These are phyloP conservation scores for Lutraria lutraria DNA, from an alignment of 2,888 invertebrate genomes.

Conservation along the genomic window DNA sequence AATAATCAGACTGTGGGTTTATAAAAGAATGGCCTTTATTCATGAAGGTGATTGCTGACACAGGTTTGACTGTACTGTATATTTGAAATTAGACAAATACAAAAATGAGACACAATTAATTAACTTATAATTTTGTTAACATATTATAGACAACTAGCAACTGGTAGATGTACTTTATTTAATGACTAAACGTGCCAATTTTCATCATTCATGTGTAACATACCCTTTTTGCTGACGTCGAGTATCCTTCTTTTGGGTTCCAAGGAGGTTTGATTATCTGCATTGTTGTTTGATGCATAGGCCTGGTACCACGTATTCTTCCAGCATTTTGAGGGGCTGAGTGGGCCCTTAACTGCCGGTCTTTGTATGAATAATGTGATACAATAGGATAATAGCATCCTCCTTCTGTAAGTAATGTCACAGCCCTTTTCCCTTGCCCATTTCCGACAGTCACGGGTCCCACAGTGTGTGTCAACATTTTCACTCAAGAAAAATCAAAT, in stretches of 20 bases:
- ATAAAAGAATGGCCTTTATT: no score
- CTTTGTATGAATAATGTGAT: conserved; percentile 75
- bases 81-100: no score
- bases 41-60: no score
- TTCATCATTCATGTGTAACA: not conserved
- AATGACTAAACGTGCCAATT: no score
- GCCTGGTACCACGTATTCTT: conserved; percentile 74
- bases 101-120: no score
- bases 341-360: conserved; percentile 67
- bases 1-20: no score
- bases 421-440: conserved; percentile 80
- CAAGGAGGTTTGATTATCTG: conserved; percentile 79
- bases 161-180: no score
- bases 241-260: conserved; percentile 73
- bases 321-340: conserved; percentile 74
- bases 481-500: conserved; percentile 19
- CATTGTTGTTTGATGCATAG: conserved; percentile 82
- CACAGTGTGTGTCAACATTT: conserved; percentile 58
- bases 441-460: conserved; percentile 64
- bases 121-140: no score
- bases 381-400: conserved; percentile 81
- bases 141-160: no score
- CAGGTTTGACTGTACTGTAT: no score
- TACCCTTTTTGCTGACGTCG: conserved; percentile 82
- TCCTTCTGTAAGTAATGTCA: conserved; percentile 78